phyloP scores from a whole-genome alignment of 2,113 vertebrate genomes.

The Dissostichus mawsoni region DNA sequence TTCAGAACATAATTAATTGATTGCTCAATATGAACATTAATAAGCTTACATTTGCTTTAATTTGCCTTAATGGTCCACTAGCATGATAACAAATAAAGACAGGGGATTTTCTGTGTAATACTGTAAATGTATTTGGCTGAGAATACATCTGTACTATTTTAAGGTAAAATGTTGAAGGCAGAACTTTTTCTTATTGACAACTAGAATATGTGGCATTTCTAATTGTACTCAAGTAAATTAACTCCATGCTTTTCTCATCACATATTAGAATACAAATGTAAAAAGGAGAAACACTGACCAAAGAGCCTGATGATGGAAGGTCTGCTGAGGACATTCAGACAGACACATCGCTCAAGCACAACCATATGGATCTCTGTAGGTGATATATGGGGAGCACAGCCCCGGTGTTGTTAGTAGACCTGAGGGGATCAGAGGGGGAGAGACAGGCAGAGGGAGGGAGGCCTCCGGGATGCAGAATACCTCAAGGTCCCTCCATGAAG shows the following conservation, averaged over 20 bases:
- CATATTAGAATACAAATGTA: not conserved
- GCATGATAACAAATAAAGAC: not conserved
- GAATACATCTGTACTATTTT: not conserved
- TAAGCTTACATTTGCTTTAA: not conserved
- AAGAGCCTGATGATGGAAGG: slow-evolving; percentile 36
- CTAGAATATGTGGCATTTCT: not conserved
- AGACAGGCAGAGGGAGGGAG: slow-evolving; percentile 14
- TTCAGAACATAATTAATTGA: not conserved
- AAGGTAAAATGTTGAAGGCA: not conserved
- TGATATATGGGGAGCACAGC: slow-evolving; percentile 43
- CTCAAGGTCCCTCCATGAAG: slow-evolving; percentile 69
- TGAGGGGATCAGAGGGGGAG: slow-evolving; percentile 29
- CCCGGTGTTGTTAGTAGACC: slow-evolving; percentile 55
- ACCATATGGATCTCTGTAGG: slow-evolving; percentile 36
- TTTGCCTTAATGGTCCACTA: not conserved
- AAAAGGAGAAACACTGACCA: slow-evolving; percentile 6
- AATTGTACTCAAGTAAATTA: not conserved
- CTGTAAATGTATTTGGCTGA: not conserved
- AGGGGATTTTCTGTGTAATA: not conserved
- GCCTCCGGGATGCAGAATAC: slow-evolving; percentile 64
- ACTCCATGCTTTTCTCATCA: not conserved
- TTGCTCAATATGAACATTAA: not conserved
- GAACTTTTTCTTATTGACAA: not conserved
- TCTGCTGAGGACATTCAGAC: slow-evolving; percentile 65
- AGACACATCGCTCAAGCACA: slow-evolving; percentile 47